phyloP scores from a whole-genome alignment of 2,113 vertebrate species.

The Gorsachius goisagi region DNA sequence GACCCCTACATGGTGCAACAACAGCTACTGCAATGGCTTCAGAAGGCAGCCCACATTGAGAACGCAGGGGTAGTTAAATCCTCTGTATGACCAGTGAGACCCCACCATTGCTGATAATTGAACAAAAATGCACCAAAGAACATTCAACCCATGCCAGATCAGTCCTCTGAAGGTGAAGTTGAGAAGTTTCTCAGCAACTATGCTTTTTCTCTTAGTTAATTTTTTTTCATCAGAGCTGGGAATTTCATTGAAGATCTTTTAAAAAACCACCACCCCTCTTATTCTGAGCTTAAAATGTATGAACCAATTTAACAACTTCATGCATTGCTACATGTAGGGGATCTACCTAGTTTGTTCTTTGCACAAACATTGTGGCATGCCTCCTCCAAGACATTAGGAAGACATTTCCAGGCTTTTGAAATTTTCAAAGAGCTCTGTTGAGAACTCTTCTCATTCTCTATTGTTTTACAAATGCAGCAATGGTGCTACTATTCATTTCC shows the following conservation, averaged over 20 bases:
- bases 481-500: neutral
- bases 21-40: neutral
- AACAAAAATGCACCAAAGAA: neutral
- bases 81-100: neutral
- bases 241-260: neutral
- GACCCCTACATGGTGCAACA: neutral
- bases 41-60: neutral
- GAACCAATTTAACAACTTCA: neutral
- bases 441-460: neutral
- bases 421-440: neutral
- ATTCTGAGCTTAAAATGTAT: neutral
- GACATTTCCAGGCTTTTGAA: neutral
- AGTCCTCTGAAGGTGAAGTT: neutral
- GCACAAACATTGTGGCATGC: neutral
- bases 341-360: neutral
- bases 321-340: no score
- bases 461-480: neutral
- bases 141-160: neutral
- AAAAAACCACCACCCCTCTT: neutral
- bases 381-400: neutral
- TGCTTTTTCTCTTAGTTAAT: neutral
- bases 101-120: neutral
- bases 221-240: neutral
- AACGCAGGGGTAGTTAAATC: neutral
- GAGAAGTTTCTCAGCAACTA: neutral